Evolutionary conservation across 2,888 invertebrate species (phyloP).

Genomic region (Pandemis heparana): DNA sequence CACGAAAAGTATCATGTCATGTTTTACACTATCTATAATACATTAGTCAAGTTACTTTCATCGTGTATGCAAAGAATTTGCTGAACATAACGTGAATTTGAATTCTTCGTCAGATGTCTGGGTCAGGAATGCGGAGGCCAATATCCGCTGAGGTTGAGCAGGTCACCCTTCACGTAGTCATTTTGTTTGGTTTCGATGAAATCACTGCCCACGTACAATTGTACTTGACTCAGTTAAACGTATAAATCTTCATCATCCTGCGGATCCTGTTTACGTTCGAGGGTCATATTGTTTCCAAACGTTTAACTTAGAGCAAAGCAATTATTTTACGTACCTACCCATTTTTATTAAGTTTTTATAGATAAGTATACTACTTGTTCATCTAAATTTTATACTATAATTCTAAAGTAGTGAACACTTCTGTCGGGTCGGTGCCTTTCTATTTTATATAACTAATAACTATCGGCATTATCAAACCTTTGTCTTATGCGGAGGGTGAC

Average conservation of each 20-base stretch:
- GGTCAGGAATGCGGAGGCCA: conserved; percentile 14
- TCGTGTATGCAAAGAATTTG: background rate
- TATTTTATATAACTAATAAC: background rate
- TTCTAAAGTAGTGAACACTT: too few species aligned
- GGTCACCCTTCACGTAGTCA: conserved; percentile 22
- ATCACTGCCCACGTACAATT: conserved; percentile 31
- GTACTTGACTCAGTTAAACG: conserved; percentile 25
- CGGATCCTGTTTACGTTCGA: conserved; percentile 28
- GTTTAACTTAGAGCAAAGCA: background rate
- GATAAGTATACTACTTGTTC: too few species aligned
- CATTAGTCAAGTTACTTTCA: background rate
- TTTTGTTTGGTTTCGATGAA: conserved; percentile 33
- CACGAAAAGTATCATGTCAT: background rate
- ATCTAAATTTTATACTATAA: too few species aligned
- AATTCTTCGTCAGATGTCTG: conserved; percentile 3
- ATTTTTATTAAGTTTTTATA: too few species aligned
- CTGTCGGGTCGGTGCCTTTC: background rate
- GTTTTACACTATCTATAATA: background rate
- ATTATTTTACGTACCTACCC: background rate
- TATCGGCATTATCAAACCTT: too few species aligned
- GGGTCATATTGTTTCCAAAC: background rate
- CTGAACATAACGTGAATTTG: conserved; percentile 1
- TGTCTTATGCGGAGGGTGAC: background rate
- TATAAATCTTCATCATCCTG: conserved; percentile 34
- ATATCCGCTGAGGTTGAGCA: conserved; percentile 14